A percentile compares a stretch with the other conserved stretches of the same genome.
Evolutionary conservation across 1,140 invertebrate species (phyloP).

Genomic region (Platorchestia sp.): DNA sequence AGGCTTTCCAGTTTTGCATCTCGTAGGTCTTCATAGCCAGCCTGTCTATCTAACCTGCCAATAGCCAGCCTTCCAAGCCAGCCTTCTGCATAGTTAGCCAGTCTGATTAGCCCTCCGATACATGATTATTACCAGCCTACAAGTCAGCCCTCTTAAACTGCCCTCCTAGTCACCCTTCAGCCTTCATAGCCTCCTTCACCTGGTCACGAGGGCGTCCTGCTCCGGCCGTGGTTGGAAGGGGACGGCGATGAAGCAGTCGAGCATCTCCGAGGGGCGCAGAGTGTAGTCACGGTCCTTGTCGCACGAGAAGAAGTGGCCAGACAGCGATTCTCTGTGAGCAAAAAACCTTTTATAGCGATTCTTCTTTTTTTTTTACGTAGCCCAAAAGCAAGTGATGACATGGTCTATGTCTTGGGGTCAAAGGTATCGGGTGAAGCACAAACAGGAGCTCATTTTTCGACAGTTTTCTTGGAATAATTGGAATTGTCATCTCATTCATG

Average conservation of each 20-base stretch:
- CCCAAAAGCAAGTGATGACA: too few species aligned
- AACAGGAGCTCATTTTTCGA: neutral
- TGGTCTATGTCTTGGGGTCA: neutral
- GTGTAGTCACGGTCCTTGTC: constrained; percentile 68
- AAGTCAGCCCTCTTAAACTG: neutral
- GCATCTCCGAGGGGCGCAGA: constrained; percentile 68
- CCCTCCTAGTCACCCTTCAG: neutral
- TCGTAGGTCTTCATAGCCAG: too few species aligned
- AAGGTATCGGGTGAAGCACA: neutral
- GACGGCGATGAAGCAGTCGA: constrained; percentile 67
- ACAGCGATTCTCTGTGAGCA: constrained; percentile 62
- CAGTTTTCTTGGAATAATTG: neutral
- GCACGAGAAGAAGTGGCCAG: constrained; percentile 68
- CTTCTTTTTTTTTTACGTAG: neutral
- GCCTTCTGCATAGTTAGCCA: too few species aligned
- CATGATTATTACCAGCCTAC: neutral
- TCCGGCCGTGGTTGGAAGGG: constrained; percentile 61
- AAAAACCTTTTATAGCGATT: neutral
- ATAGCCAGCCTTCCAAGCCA: too few species aligned
- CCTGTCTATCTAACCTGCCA: too few species aligned
- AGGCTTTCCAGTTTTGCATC: too few species aligned
- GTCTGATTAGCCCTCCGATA: neutral
- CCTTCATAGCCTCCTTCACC: constrained; percentile 46
- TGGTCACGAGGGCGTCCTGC: constrained; percentile 63
- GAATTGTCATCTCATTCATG: too few species aligned